phyloP scores from a whole-genome alignment of 2,888 invertebrate genomes.

The Odontocerum albicorne region DNA sequence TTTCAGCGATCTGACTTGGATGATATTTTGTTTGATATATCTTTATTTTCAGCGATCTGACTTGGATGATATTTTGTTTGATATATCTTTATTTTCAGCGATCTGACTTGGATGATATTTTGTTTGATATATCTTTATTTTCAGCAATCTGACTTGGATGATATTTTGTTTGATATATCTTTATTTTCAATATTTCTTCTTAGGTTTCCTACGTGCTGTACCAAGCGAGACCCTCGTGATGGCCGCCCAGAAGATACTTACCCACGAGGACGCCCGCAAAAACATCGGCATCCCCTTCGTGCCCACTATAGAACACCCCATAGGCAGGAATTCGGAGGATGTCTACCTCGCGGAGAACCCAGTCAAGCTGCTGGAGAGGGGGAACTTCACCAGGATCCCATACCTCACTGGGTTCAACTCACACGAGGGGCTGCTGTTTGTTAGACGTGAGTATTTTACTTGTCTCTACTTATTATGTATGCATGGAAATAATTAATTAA shows the following conservation, averaged over 20 bases:
- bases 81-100: too few relatives aligned
- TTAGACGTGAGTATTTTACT: constrained; percentile 51
- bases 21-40: too few relatives aligned
- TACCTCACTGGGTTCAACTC: constrained; percentile 66
- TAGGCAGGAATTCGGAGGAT: constrained; percentile 40
- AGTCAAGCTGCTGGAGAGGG: constrained; percentile 45
- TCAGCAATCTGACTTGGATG: too few relatives aligned
- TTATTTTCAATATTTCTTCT: too few relatives aligned
- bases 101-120: too few relatives aligned
- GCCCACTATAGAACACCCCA: constrained; percentile 54
- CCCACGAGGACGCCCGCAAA: constrained; percentile 56
- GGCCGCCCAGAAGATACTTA: constrained; percentile 56
- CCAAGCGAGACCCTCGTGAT: constrained; percentile 62
- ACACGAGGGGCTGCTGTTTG: constrained; percentile 66
- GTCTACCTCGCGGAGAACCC: constrained; percentile 61
- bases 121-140: too few relatives aligned
- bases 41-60: too few relatives aligned
- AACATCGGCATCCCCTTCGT: constrained; percentile 64
- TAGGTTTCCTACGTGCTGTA: constrained; percentile 60
- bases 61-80: too few relatives aligned
- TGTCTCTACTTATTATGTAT: too few relatives aligned
- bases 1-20: too few relatives aligned
- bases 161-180: too few relatives aligned
- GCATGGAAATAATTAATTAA: too few relatives aligned
- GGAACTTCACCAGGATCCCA: constrained; percentile 58